A percentile compares a stretch with the other conserved stretches of the same genome.
Evolutionary conservation across 2,888 invertebrate species (phyloP).

Genomic region (Hydrotaea diabolus): DNA sequence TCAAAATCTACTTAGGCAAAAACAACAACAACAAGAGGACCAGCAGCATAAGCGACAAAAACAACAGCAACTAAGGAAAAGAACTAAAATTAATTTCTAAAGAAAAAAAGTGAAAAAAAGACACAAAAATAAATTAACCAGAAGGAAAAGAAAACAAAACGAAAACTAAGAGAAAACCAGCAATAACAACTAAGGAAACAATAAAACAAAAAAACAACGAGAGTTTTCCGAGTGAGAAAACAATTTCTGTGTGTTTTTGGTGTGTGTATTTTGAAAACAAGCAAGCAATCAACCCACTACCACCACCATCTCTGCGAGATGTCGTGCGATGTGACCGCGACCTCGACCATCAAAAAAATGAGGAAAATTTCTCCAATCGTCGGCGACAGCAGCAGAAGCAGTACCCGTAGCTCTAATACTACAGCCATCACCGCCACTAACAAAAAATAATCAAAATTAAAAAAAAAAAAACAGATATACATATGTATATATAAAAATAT

Average conservation of each 20-base stretch:
- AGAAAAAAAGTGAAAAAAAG: no score
- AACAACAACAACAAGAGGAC: slow-evolving; percentile 58
- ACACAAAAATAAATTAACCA: slow-evolving; percentile 49
- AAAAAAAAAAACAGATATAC: slow-evolving; percentile 40
- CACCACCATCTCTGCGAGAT: slow-evolving; percentile 69
- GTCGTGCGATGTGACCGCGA: slow-evolving; percentile 64
- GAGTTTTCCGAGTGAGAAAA: slow-evolving; percentile 66
- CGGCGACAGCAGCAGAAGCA: slow-evolving; percentile 12
- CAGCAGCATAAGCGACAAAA: slow-evolving; percentile 57
- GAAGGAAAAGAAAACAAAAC: slow-evolving; percentile 39
- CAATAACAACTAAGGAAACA: slow-evolving; percentile 59
- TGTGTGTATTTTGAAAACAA: slow-evolving; percentile 15
- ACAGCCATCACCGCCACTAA: slow-evolving; percentile 38
- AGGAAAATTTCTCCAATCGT: slow-evolving; percentile 56
- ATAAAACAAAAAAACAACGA: slow-evolving; percentile 51
- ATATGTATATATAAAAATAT: no score
- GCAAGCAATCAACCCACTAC: slow-evolving; percentile 57
- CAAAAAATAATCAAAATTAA: slow-evolving; percentile 47
- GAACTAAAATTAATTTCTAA: slow-evolving; percentile 63
- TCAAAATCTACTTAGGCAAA: slow-evolving; percentile 56
- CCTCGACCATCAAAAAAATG: slow-evolving; percentile 63
- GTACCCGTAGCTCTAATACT: no score
- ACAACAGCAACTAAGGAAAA: slow-evolving; percentile 51
- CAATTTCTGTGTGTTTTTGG: slow-evolving; percentile 29
- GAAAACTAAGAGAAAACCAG: slow-evolving; percentile 21